Evolutionary conservation across 1,140 invertebrate genomes (phyloP).

Genomic region (Drosophila kurseongensis): DNA sequence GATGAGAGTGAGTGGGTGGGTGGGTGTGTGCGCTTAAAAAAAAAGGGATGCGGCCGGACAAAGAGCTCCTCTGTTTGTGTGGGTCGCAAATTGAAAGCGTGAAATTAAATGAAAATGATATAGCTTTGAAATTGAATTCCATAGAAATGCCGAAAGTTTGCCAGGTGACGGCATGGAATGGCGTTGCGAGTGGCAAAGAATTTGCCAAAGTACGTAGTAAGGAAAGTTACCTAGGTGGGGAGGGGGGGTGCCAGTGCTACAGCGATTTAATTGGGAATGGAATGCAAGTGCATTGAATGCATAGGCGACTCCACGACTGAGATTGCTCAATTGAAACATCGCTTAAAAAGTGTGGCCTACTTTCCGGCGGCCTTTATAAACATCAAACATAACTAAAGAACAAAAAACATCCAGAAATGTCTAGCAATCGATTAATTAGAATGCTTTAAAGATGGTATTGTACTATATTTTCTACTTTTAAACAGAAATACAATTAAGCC

Average conservation of each 20-base stretch:
- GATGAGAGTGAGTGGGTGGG: neutral
- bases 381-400: too few species aligned
- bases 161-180: conserved; percentile 13
- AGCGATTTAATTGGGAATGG: neutral
- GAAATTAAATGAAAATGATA: conserved; percentile 82
- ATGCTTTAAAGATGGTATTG: too few species aligned
- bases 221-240: neutral
- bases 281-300: neutral
- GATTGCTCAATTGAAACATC: neutral
- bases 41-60: conserved; percentile 44
- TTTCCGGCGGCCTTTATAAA: neutral
- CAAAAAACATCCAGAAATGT: too few species aligned
- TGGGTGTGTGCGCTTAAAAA: too few species aligned
- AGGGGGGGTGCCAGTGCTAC: neutral
- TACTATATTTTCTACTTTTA: too few species aligned
- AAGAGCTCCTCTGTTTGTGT: conserved; percentile 22
- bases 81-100: conserved; percentile 75
- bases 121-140: conserved; percentile 81
- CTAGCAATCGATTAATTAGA: too few species aligned
- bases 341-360: neutral
- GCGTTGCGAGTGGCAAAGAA: neutral
- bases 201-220: conserved; percentile 28
- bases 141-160: conserved; percentile 75
- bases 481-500: too few species aligned
- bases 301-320: conserved; percentile 16